phyloP scores from a whole-genome alignment of 2,888 invertebrate species.

The Ophion costatus region DNA sequence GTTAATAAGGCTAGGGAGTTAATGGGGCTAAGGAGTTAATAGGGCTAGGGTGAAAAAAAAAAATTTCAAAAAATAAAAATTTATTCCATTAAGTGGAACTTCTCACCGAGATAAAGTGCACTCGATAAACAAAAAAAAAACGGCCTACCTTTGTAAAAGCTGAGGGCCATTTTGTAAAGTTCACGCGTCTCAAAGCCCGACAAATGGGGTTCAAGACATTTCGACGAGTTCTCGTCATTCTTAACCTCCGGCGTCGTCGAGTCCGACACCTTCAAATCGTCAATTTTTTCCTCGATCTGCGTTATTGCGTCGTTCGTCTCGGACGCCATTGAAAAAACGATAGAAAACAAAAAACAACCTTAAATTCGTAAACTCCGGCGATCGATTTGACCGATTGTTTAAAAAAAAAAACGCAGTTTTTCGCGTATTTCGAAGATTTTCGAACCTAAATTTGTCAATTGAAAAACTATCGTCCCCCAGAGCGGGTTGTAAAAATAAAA shows the following conservation, averaged over 20 bases:
- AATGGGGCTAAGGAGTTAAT: no score
- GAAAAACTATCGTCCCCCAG: no score
- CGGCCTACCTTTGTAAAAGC: constrained; percentile 96
- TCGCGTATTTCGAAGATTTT: not conserved
- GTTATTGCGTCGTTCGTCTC: constrained; percentile 73
- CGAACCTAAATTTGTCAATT: not conserved
- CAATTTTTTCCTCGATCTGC: constrained; percentile 73
- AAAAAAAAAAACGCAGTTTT: not conserved
- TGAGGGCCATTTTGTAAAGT: constrained; percentile 94
- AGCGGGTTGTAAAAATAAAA: not conserved
- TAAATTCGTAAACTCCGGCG: not conserved
- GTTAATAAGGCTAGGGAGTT: no score
- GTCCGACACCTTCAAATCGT: constrained; percentile 72
- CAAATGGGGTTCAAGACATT: constrained; percentile 78
- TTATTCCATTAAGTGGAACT: not conserved
- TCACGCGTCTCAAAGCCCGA: constrained; percentile 85
- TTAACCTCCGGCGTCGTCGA: constrained; percentile 64
- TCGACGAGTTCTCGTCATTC: constrained; percentile 74
- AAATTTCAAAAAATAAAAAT: not conserved
- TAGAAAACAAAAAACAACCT: not conserved
- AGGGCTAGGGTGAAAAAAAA: not conserved
- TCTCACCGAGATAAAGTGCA: not conserved
- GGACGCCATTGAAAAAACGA: constrained; percentile 78
- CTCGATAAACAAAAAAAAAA: not conserved
- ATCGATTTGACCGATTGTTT: not conserved